Evolutionary conservation across 1,140 invertebrate genomes (phyloP).

Genomic region (Drosophila rhopaloa): DNA sequence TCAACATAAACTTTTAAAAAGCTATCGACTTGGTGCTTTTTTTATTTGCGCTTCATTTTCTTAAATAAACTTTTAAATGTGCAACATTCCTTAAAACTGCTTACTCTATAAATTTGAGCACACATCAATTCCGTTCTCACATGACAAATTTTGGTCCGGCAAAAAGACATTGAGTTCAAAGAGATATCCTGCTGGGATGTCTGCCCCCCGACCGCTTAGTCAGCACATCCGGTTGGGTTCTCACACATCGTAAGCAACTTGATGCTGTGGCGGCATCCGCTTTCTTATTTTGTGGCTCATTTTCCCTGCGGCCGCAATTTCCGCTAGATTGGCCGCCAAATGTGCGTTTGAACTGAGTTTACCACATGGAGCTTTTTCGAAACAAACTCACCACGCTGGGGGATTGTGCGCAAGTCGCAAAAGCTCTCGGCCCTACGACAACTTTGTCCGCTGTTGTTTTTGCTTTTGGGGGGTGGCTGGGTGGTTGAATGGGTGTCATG

Average conservation of each 20-base stretch:
- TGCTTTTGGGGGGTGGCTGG: not conserved
- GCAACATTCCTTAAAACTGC: not conserved
- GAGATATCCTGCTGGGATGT: slow-evolving; percentile 13
- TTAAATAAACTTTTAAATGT: not conserved
- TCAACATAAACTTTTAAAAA: no score
- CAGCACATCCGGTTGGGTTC: slow-evolving; percentile 41
- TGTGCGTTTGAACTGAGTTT: slow-evolving; percentile 31
- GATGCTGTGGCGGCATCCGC: slow-evolving; percentile 36
- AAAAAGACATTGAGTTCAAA: slow-evolving; percentile 35
- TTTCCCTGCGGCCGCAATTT: slow-evolving; percentile 40
- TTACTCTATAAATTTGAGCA: not conserved
- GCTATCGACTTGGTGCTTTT: no score
- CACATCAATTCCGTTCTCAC: slow-evolving; percentile 3
- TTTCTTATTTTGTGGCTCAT: slow-evolving; percentile 25
- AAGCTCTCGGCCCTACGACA: slow-evolving; percentile 47
- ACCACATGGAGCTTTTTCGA: slow-evolving; percentile 27
- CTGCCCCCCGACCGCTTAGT: not conserved
- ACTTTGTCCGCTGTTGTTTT: slow-evolving; percentile 24
- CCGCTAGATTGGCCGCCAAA: slow-evolving; percentile 60
- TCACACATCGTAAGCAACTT: slow-evolving; percentile 40
- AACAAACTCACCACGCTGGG: slow-evolving; percentile 18
- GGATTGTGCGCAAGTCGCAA: slow-evolving; percentile 23
- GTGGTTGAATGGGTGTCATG: not conserved
- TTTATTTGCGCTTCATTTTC: no score
- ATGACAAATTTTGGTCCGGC: slow-evolving; percentile 10